Evolutionary conservation across 2,888 invertebrate species (phyloP).

Genomic region (Lapara coniferarum): DNA sequence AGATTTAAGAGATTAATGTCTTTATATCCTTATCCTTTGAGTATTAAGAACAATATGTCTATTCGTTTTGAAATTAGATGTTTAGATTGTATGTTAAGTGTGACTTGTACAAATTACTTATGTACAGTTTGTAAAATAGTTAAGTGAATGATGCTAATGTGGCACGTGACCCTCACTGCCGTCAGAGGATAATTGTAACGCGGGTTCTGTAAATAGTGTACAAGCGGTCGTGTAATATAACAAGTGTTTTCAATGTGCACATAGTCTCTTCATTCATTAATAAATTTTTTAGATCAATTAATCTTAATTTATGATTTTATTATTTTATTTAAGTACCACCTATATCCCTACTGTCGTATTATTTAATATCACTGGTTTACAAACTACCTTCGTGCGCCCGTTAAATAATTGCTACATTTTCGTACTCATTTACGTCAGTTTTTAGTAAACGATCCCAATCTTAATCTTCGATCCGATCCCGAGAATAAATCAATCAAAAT

Average conservation of each 20-base stretch:
- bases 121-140: slow-evolving; percentile 73
- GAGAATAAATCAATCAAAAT: too few relatives aligned
- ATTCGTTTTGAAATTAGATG: slow-evolving; percentile 73
- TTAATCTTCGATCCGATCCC: too few relatives aligned
- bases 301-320: slow-evolving; percentile 58
- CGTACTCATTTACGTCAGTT: too few relatives aligned
- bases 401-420: too few relatives aligned
- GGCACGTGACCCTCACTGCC: slow-evolving; percentile 42
- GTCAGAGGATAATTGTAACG: slow-evolving; percentile 46
- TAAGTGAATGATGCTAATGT: slow-evolving; percentile 47
- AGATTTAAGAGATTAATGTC: slow-evolving; percentile 75
- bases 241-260: slow-evolving; percentile 83
- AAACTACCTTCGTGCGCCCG: too few relatives aligned
- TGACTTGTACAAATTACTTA: slow-evolving; percentile 81
- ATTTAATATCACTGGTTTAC: too few relatives aligned
- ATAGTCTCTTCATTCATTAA: slow-evolving; percentile 84
- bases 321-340: slow-evolving; percentile 35
- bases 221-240: slow-evolving; percentile 78
- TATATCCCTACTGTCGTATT: slow-evolving; percentile 11
- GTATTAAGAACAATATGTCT: slow-evolving; percentile 82
- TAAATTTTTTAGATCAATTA: slow-evolving; percentile 82
- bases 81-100: slow-evolving; percentile 57
- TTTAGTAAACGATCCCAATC: too few relatives aligned
- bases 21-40: slow-evolving; percentile 79
- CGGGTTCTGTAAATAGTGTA: slow-evolving; percentile 79